A percentile compares a stretch with the other conserved stretches of the same genome.
Conservation (phyloP, 2,888 invertebrate species). For the Xestia sexstrigata region DNA sequence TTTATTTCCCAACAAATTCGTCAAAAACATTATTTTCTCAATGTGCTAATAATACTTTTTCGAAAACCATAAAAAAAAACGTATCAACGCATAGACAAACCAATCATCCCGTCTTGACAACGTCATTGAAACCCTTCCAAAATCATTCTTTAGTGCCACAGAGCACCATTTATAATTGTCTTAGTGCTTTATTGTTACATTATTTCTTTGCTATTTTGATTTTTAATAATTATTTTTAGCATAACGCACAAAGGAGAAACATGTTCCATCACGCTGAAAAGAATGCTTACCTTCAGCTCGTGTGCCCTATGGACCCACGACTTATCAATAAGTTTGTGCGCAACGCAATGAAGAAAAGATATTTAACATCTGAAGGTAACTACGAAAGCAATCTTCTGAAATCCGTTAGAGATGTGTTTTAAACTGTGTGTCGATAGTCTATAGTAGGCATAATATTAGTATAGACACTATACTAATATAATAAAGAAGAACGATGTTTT, state of each 20-base stretch:
- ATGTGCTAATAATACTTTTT: conserved; percentile 19
- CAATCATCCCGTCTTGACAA: background rate
- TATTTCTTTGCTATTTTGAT: background rate
- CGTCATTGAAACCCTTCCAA: background rate
- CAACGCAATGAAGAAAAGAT: conserved; percentile 76
- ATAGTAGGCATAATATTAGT: too few species aligned
- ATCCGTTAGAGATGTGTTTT: too few species aligned
- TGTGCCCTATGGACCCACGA: conserved; percentile 82
- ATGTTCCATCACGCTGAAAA: conserved; percentile 86
- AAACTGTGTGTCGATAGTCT: too few species aligned
- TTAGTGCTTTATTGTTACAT: conserved; percentile 1
- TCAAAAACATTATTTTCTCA: background rate
- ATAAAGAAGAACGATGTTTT: too few species aligned
- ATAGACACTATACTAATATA: too few species aligned
- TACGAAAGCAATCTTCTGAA: background rate
- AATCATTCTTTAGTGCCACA: conserved; percentile 4
- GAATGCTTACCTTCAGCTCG: conserved; percentile 85
- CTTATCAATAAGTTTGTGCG: conserved; percentile 85
- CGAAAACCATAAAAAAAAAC: background rate
- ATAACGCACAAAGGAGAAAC: conserved; percentile 9
- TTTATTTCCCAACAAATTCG: background rate
- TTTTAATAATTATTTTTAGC: conserved; percentile 19
- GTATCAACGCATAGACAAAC: conserved; percentile 12
- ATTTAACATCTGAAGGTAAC: background rate
- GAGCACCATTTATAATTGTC: too few species aligned